Base-by-base conservation (phyloP, 2,113 vertebrate genomes). In the human (Homo sapiens) region DNA sequence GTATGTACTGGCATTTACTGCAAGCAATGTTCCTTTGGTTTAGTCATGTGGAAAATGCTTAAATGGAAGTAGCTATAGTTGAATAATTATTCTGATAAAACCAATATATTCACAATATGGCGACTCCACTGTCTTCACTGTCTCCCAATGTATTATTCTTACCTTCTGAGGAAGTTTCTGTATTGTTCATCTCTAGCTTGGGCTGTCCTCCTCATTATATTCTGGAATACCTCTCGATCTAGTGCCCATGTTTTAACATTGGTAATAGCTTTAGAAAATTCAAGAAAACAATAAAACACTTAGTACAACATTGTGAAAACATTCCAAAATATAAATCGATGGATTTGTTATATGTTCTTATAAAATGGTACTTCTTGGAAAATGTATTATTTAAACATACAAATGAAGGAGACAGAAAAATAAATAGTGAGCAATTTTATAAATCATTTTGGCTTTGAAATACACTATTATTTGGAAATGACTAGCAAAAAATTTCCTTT, bases 181-280 rank as follows among this genome's bases (percentile, higher is more conserved):
- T 99, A 99, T 91, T 99, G 99, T 48, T 99, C 99, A 25, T 99
- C 99, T 40, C 99, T 99, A 2, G 98, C 99, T 98, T 99, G 99
- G 2, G 99, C 99, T n/a, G 99, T 99, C 96, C 99, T 99, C 98
- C 99, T 99, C 99, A 99, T 99, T 97, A 99, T 99, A 98, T 99
- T 99, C 98, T 99, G 99, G 96, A 99, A 99, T 35, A 99, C 99
- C 64, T 99, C 99, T 94, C 99, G 99, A 98, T 99, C 99, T 88
- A 99, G 93, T 68, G 99, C 99, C 99, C 99, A 99, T 12, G 99
- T 99, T 98, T 98, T 99, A 97, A 99, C 99, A 89, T 98, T 98
- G 97, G 99, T 99, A 97, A 99, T 98, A 85, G 99, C 99, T 99
- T 99, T 25, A 94, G 96, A 85, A 88, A 97, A 98, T 96, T 83